Evolutionary conservation across 2,888 invertebrate species (phyloP), one percentile per base, ranked within the genome.

Genomic region (Coremacera marginata): DNA sequence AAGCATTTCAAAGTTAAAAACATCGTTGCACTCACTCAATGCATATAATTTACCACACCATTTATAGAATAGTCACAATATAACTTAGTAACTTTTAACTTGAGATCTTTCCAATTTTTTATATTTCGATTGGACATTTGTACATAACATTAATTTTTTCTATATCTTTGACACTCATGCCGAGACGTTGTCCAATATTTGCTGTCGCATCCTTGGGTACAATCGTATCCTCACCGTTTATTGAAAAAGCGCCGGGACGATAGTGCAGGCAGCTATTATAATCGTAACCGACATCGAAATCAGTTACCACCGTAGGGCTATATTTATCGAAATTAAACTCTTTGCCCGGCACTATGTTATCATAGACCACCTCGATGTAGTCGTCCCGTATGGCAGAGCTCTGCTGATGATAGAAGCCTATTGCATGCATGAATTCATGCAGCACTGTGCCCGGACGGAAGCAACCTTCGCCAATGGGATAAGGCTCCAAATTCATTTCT

Each of bases 181-280:
- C 78, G 0, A 62, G 31, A 0, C 89, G 82, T 73, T 89, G 89
- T 0, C 90, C 89, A 63, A 89, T 88, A 3, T 82, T 76, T 5
- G 85, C 87, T 0, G 60, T 77, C 0, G 70, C 0, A 74, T 87
- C 83, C 0, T 81, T 34, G 0, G 95, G 90, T 31, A 92, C 90
- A 62, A 95, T 94, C 0, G 95, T 95, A 25, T 92, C 91, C 84
- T 91, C 87, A 1, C 92, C 92, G 86, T 95, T 95, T 68, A 84
- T 90, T 0, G 94, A 93, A 88, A 95, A 95, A 1, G 95, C 95
- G 5, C 91, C 92, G 19, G 92, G 91, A 0, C 94, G 93, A 88
- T 95, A 95, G 85, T 95, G 95, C 93, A 95, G 93, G 5, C 95
- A 94, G 81, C 95, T 95, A 77, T 92, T 91, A 87, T 94, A 95